phyloP scores from a whole-genome alignment of 2,888 invertebrate genomes.

The Coremacera marginata region DNA sequence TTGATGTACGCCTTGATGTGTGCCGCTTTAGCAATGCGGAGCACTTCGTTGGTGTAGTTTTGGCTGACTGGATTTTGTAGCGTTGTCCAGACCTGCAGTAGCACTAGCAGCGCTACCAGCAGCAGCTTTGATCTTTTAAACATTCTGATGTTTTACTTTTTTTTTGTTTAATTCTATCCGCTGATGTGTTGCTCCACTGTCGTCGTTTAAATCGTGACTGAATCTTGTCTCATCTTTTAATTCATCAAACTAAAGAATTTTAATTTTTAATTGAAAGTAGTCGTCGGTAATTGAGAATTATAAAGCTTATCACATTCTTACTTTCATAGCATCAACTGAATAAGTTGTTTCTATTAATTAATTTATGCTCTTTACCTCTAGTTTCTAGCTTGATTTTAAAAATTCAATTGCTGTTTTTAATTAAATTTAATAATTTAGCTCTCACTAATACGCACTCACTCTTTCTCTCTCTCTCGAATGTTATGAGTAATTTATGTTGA shows the following conservation, averaged over 20 bases:
- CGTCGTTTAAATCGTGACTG: conserved; percentile 16
- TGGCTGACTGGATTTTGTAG: conserved; percentile 41
- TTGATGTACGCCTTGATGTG: conserved; percentile 61
- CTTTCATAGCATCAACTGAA: conserved; percentile 1
- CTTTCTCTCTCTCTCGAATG: too few species aligned
- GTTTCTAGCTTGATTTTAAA: neutral
- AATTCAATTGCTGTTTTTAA: neutral
- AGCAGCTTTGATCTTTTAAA: neutral
- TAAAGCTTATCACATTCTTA: neutral
- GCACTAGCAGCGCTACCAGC: neutral
- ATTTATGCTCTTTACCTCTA: neutral
- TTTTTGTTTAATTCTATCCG: conserved; percentile 13
- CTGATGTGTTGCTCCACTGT: neutral
- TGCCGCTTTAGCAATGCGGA: conserved; percentile 61
- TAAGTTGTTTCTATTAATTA: conserved; percentile 13
- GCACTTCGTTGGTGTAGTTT: conserved; percentile 58
- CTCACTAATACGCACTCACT: too few species aligned
- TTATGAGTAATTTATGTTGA: too few species aligned
- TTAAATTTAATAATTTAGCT: too few species aligned
- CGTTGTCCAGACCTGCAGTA: conserved; percentile 13
- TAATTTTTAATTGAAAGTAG: too few species aligned
- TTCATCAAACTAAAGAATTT: neutral
- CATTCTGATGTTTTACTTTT: conserved; percentile 2
- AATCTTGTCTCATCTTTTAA: conserved; percentile 43
- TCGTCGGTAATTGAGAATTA: too few species aligned